phyloP scores from a whole-genome alignment of 2,113 vertebrate genomes.

The Scomber colias region DNA sequence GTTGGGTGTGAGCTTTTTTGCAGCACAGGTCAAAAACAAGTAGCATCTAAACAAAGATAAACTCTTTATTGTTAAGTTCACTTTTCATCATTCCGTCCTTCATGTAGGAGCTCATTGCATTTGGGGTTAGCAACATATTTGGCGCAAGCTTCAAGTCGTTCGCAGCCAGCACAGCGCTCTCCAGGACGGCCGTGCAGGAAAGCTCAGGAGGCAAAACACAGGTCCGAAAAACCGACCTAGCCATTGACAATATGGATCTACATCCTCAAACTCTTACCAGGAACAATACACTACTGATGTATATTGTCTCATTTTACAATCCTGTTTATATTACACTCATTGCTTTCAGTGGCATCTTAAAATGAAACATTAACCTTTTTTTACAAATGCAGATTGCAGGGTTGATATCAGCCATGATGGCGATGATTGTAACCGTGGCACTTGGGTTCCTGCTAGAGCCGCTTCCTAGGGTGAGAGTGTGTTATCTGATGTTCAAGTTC shows the following conservation, averaged over 20 bases:
- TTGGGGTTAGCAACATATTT: constrained; percentile 93
- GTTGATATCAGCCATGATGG: constrained; percentile 90
- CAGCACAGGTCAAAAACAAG: too few species aligned
- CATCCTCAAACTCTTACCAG: too few species aligned
- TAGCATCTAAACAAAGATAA: too few species aligned
- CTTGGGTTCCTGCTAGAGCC: constrained; percentile 92
- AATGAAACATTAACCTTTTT: neutral
- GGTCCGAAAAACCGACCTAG: constrained; percentile 74
- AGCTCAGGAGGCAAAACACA: constrained; percentile 98
- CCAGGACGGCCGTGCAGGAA: constrained; percentile 95
- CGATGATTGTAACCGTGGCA: constrained; percentile 91
- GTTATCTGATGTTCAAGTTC: too few species aligned
- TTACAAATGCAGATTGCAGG: constrained; percentile 88
- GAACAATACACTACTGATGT: too few species aligned
- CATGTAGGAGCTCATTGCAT: constrained; percentile 93
- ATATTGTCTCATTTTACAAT: too few species aligned
- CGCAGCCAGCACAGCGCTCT: constrained; percentile 92
- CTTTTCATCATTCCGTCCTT: neutral
- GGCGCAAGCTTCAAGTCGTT: constrained; percentile 92
- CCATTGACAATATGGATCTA: too few species aligned
- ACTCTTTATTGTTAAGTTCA: too few species aligned
- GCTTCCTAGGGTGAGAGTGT: constrained; percentile 77
- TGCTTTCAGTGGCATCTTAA: too few species aligned
- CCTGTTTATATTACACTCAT: too few species aligned
- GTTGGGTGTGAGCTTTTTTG: too few species aligned